Evolutionary conservation across 2,888 invertebrate genomes (phyloP).

Genomic region (Crossocerus cetratus): DNA sequence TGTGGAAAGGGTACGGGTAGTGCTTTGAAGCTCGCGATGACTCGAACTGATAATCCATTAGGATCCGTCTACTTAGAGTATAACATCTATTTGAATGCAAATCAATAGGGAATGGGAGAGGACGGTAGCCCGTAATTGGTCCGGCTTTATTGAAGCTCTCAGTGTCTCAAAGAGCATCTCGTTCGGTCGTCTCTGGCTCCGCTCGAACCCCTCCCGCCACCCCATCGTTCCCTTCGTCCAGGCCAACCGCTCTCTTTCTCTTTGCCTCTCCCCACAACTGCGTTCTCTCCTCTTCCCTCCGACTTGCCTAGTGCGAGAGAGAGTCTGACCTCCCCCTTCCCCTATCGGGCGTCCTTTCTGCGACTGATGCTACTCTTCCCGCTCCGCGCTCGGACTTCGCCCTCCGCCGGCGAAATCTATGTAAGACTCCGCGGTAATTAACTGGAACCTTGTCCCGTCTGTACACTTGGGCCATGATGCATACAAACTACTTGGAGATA

Average conservation of each 20-base stretch:
- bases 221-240: conserved; percentile 38
- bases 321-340: no score
- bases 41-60: conserved; percentile 77
- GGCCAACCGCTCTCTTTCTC: conserved; percentile 39
- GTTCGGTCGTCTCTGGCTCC: conserved; percentile 72
- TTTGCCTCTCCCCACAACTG: conserved; percentile 47
- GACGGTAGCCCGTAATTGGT: conserved; percentile 76
- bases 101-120: conserved; percentile 76
- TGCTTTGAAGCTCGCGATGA: conserved; percentile 77
- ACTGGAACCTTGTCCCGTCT: conserved; percentile 49
- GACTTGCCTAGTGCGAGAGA: conserved; percentile 1
- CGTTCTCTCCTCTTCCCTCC: conserved; percentile 51
- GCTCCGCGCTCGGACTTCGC: conserved; percentile 34
- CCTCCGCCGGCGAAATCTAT: conserved; percentile 37
- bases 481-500: conserved; percentile 39
- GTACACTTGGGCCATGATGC: conserved; percentile 30
- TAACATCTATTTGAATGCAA: conserved; percentile 78
- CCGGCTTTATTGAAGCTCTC: conserved; percentile 77
- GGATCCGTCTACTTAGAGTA: conserved; percentile 77
- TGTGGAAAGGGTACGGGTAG: conserved; percentile 58
- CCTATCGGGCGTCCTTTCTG: no score
- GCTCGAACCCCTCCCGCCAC: conserved; percentile 49
- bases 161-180: conserved; percentile 77
- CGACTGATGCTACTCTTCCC: conserved; percentile 2
- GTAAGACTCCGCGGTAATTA: conserved; percentile 61